These are phyloP conservation scores for Acronicta psi DNA, from an alignment of 2,888 invertebrate genomes.

Conservation along the genomic window DNA sequence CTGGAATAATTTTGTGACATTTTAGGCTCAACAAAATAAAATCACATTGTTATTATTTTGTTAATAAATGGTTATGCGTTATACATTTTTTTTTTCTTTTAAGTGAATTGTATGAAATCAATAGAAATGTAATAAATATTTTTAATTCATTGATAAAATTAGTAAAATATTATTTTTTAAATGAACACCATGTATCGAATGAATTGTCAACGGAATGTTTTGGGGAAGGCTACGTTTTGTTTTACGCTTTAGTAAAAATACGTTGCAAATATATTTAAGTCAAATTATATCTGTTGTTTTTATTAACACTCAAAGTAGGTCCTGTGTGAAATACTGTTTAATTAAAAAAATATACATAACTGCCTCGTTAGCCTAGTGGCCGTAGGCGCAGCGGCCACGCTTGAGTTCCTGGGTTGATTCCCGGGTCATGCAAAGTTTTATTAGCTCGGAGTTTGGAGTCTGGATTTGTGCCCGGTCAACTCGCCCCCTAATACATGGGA, in stretches of 20 bases:
- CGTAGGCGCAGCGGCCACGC: too few species aligned
- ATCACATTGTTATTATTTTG: conserved; percentile 36
- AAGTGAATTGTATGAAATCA: conserved; percentile 55
- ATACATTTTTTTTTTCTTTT: conserved; percentile 33
- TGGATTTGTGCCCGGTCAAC: too few species aligned
- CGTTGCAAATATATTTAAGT: conserved; percentile 83
- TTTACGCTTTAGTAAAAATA: conserved; percentile 82
- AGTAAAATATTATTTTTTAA: conserved; percentile 42
- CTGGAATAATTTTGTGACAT: conserved; percentile 6
- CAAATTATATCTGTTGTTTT: conserved; percentile 66
- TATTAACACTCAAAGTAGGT: conserved; percentile 26
- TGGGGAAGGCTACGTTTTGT: conserved; percentile 71
- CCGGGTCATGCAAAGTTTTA: too few species aligned
- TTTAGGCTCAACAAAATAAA: conserved; percentile 4
- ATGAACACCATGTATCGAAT: conserved; percentile 39
- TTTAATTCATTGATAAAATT: conserved; percentile 45
- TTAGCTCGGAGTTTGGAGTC: too few species aligned
- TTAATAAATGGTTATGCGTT: conserved; percentile 34
- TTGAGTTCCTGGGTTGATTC: too few species aligned
- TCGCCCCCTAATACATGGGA: too few species aligned
- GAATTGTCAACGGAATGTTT: conserved; percentile 60
- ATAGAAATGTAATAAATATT: conserved; percentile 30
- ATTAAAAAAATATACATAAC: too few species aligned
- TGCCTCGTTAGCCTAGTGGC: too few species aligned
- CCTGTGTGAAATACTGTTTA: background rate